These are phyloP conservation scores for Forbesichthys agassizii DNA, from an alignment of 2,113 vertebrate genomes.

Conservation along the genomic window DNA sequence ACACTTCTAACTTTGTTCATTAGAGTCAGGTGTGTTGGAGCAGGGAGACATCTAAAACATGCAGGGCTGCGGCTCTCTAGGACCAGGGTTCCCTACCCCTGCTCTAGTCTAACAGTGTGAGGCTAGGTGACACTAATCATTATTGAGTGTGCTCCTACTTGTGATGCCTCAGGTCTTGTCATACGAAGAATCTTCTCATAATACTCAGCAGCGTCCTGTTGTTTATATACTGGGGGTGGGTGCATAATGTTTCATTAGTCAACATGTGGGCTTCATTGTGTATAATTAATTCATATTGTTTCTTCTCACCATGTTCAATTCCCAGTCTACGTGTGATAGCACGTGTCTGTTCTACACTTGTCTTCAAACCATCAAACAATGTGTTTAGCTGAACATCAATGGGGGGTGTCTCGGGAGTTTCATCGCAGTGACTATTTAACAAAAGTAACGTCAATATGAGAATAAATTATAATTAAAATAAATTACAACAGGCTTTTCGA, in stretches of 20 bases:
- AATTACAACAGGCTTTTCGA: neutral
- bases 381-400: constrained; percentile 43
- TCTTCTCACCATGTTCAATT: constrained; percentile 52
- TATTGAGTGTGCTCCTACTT: constrained; percentile 27
- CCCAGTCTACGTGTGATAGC: constrained; percentile 36
- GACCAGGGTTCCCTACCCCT: too few relatives aligned
- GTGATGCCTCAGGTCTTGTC: constrained; percentile 12
- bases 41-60: too few relatives aligned
- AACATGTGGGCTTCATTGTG: too few relatives aligned
- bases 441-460: neutral
- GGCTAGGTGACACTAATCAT: too few relatives aligned
- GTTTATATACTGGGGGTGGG: constrained; percentile 39
- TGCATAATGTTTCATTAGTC: neutral
- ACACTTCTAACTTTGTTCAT: too few relatives aligned
- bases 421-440: neutral
- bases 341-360: accelerated
- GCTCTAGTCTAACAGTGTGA: too few relatives aligned
- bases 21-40: too few relatives aligned
- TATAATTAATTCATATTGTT: neutral
- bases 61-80: too few relatives aligned
- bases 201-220: constrained; percentile 67
- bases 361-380: constrained; percentile 52
- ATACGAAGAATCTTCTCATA: constrained; percentile 57
- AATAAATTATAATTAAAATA: neutral
- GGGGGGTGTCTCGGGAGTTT: neutral